Percentiles rank a stretch among this genome's conserved stretches.
phyloP scores from a whole-genome alignment of 37 sponge, comb jelly and placozoan species.

The Beroe forskalii region DNA sequence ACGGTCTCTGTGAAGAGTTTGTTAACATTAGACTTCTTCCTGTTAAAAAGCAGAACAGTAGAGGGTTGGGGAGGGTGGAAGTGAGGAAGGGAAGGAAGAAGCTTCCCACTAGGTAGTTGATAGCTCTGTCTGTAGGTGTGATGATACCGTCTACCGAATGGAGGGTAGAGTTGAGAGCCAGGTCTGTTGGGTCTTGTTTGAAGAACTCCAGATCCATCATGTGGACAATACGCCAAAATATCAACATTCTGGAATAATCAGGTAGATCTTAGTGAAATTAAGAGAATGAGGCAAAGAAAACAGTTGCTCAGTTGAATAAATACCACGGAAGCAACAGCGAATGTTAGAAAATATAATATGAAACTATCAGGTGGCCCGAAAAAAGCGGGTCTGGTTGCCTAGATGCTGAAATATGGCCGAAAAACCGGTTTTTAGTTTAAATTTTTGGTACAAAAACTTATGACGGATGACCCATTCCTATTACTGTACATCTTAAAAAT shows the following conservation, averaged over 20 bases:
- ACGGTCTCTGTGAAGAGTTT: slow-evolving; percentile 7
- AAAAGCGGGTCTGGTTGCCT: too few relatives aligned
- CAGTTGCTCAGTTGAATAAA: too few relatives aligned
- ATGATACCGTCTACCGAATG: not conserved
- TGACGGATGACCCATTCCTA: too few relatives aligned
- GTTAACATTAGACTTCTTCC: slow-evolving; percentile 21
- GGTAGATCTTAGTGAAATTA: too few relatives aligned
- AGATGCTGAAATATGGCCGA: too few relatives aligned
- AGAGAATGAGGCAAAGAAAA: too few relatives aligned
- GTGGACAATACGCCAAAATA: not conserved
- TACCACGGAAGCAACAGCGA: too few relatives aligned
- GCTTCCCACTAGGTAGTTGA: slow-evolving; percentile 13
- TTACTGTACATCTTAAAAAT: too few relatives aligned
- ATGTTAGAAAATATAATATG: too few relatives aligned
- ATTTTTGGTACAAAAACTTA: too few relatives aligned
- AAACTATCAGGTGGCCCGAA: too few relatives aligned
- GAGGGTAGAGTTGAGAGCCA: not conserved
- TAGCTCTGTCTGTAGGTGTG: not conserved
- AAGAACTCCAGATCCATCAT: not conserved
- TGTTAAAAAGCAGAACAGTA: slow-evolving; percentile 32
- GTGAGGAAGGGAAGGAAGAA: slow-evolving; percentile 48
- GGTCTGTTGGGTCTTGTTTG: slow-evolving; percentile 30
- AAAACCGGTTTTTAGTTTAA: too few relatives aligned
- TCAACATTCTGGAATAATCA: slow-evolving; percentile 30
- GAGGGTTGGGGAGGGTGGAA: slow-evolving; percentile 5